Base-by-base conservation (phyloP, 1,140 invertebrate genomes). In the Pinna nobilis region DNA sequence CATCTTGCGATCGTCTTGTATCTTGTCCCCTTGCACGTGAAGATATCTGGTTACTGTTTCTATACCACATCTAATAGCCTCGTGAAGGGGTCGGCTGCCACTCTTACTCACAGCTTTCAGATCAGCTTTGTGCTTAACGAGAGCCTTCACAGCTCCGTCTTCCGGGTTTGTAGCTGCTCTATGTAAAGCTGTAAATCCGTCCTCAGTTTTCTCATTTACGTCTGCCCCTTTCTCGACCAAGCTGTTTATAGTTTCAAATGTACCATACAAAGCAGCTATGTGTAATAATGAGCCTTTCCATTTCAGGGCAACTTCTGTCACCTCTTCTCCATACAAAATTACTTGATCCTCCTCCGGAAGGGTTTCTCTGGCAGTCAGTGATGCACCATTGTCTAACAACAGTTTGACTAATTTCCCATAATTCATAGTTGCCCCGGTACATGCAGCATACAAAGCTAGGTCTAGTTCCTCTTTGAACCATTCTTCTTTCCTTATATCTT, bases 381-480 rank as follows among this genome's bases (percentile, higher is more conserved):
- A 39, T 9, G 63, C 65, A 15, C 60, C 67, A 41, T 69, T 25
- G 2, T 59, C 53, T 35, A 72, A 15, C 9, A 72, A 32, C 33
- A 66, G 30, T 47, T 66, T 72, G 0, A 66, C 63, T 20, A 72
- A 3, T 59, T 65, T 57, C 15, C 70, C 70, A 59, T 44, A 25
- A 66, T 51, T 50, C 9, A 57, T 47, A 11, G 50, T 20, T 37
- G 6, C 37, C 13, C 66, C 66, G 32, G 35, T 33, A 23, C 73
- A 75, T 15, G 67, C 59, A 13, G 73, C 73, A 49, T 70, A 70
- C 30, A 75, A 50, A 9, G 60, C 37, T 28, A 51, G 13, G 11
- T 41, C 9, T 4, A 70, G 13, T 30, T 75, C 73, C 18, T 75
- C 73, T 32, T 75, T 63, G 35, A 75, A 75, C 73, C 73, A 75